Base-by-base conservation (phyloP, 2,888 invertebrate species). In the Macaria notata region DNA sequence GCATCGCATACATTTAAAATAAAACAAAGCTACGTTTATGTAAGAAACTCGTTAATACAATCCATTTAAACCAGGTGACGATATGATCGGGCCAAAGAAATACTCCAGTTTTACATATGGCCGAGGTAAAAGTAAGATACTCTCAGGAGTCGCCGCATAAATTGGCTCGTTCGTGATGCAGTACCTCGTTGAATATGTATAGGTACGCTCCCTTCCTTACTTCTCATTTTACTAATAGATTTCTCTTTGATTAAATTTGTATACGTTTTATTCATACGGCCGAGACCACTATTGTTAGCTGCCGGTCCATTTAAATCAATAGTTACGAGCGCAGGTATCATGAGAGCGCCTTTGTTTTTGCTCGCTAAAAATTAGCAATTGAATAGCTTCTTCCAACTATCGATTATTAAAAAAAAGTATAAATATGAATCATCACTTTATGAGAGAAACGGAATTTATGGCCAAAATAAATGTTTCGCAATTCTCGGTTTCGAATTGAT, bases 221-320 rank as follows among this genome's bases (percentile, higher is more conserved):
- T 90, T 88, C 90, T 90, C 91, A 91, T 91, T 91, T 91, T 91
- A 89, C 91, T 91, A 91, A 91, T 91, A 91, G 90, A 91, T 90
- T 91, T 88, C 86, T 86, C 88, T 90, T 88, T 91, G 90, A 91
- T 91, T 91, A 91, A 90, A 91, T 90, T 90, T 91, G 90, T 90
- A 54, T 59, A 59, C 59, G 84, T 88, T 91, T 89, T 89, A 90
- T 89, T 88, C 89, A 88, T 88, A 86, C 81, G 82, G 70, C 68
- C 70, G 77, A 80, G 79, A 78, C 83, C 75, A 83, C 85, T 88
- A 87, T 86, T 88, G 88, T 89, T 87, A 78, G 79, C 75, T 73
- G 71, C 77, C 76, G 79, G 68, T 72, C 75, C 81, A 72, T 75
- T 84, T 86, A 84, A 84, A 84, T 86, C 83, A 81, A 76, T 70